Evolutionary conservation across 2,888 invertebrate species (phyloP).

Genomic region (Drosophila atroscutellata): DNA sequence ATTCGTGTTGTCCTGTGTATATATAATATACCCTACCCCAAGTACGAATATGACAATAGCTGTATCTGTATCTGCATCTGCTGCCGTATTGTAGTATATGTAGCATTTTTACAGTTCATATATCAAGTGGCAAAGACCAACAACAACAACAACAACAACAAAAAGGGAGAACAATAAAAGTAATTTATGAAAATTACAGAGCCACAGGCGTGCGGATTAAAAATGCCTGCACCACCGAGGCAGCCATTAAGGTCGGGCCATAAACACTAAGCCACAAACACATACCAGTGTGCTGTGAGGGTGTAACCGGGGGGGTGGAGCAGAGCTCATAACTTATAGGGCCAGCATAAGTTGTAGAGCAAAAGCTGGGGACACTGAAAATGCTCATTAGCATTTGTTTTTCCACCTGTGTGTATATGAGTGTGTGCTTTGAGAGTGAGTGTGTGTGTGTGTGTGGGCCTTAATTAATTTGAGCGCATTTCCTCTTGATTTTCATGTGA

Average conservation of each 20-base stretch:
- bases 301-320: constrained; percentile 2
- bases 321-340: constrained; percentile 68
- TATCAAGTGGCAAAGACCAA: constrained; percentile 56
- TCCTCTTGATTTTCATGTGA: constrained; percentile 49
- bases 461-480: constrained; percentile 76
- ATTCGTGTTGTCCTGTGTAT: not conserved
- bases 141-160: not conserved
- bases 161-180: constrained; percentile 73
- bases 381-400: constrained; percentile 72
- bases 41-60: not conserved
- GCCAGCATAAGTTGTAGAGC: constrained; percentile 51
- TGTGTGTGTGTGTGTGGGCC: constrained; percentile 18
- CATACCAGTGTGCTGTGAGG: not conserved
- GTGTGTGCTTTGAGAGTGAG: not conserved
- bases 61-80: constrained; percentile 5
- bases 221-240: constrained; percentile 56
- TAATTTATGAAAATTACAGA: constrained; percentile 83
- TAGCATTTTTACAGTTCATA: constrained; percentile 72
- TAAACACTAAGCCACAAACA: constrained; percentile 69
- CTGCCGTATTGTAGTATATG: constrained; percentile 10
- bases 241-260: constrained; percentile 63
- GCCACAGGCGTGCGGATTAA: constrained; percentile 79
- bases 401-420: constrained; percentile 27
- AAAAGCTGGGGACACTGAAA: constrained; percentile 53
- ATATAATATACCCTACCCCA: constrained; percentile 7